Conservation (phyloP, 2,888 invertebrate species). For the Cremastobaeus sp. region DNA sequence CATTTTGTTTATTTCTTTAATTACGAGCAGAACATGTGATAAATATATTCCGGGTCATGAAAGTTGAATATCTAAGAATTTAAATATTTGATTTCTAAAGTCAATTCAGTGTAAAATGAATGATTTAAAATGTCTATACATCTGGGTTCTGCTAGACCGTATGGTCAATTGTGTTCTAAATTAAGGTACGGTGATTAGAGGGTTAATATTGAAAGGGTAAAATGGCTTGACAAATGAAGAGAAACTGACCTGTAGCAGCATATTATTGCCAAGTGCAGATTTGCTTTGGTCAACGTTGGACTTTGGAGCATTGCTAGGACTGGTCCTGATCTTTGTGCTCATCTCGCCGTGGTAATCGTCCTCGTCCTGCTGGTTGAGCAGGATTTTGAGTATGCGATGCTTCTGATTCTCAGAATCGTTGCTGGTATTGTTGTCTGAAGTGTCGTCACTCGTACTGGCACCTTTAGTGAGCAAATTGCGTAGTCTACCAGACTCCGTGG, state of each 20-base stretch:
- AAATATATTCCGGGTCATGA: too few species aligned
- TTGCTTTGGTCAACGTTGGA: constrained; percentile 76
- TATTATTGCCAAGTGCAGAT: constrained; percentile 80
- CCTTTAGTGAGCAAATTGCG: constrained; percentile 79
- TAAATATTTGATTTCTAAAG: too few species aligned
- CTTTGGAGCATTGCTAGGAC: constrained; percentile 71
- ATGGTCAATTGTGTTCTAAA: too few species aligned
- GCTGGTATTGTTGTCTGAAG: constrained; percentile 60
- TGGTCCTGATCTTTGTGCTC: constrained; percentile 77
- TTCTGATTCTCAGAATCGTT: constrained; percentile 76
- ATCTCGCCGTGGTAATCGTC: constrained; percentile 80
- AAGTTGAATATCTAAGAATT: too few species aligned
- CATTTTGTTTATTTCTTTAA: too few species aligned
- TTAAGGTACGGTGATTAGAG: too few species aligned
- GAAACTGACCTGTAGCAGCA: constrained; percentile 82
- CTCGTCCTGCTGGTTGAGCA: constrained; percentile 84
- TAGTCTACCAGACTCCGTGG: constrained; percentile 79
- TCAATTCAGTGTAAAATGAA: too few species aligned
- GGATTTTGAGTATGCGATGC: constrained; percentile 81
- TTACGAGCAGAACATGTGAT: too few species aligned
- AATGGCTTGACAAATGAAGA: too few species aligned
- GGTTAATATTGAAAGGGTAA: neutral
- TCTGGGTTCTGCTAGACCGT: too few species aligned
- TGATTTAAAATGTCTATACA: too few species aligned
- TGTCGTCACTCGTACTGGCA: constrained; percentile 68